Evolutionary conservation across 2,113 vertebrate genomes (phyloP).

Genomic region (Castor canadensis): DNA sequence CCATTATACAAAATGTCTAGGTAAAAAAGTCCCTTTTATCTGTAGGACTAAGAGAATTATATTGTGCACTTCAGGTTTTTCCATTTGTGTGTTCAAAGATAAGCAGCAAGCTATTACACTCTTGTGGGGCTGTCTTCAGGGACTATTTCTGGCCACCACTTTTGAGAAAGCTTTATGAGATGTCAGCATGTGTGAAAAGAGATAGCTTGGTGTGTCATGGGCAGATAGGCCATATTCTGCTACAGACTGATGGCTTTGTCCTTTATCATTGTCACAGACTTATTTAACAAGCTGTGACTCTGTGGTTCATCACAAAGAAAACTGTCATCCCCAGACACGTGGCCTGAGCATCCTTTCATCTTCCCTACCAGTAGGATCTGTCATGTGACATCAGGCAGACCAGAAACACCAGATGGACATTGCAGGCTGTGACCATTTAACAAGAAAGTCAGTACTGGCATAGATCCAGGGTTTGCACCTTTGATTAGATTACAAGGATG

Average conservation of each 20-base stretch:
- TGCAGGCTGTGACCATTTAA: conserved; percentile 45
- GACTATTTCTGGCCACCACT: conserved; percentile 87
- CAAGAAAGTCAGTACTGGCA: conserved; percentile 74
- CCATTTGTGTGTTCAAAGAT: conserved; percentile 86
- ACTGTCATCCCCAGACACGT: conserved; percentile 84
- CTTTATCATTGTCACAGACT: conserved; percentile 87
- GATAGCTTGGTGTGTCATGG: conserved; percentile 90
- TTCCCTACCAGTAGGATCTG: conserved; percentile 79
- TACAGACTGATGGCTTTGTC: conserved; percentile 84
- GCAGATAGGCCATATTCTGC: conserved; percentile 87
- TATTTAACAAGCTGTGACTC: conserved; percentile 87
- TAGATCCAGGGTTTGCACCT: conserved; percentile 76
- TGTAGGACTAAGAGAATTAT: conserved; percentile 76
- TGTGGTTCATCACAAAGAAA: conserved; percentile 88
- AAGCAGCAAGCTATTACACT: conserved; percentile 85
- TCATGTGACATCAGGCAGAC: conserved; percentile 82
- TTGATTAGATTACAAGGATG: conserved; percentile 83
- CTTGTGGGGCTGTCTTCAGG: conserved; percentile 83
- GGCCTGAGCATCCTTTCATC: conserved; percentile 84
- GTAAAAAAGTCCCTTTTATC: conserved; percentile 72
- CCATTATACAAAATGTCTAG: conserved; percentile 65
- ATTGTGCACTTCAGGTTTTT: conserved; percentile 82
- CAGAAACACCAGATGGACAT: conserved; percentile 78
- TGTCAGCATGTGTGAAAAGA: conserved; percentile 87
- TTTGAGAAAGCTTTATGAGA: conserved; percentile 88